Percentiles rank a stretch among this genome's conserved stretches.
phyloP scores from a whole-genome alignment of 2,797 vertebrate species.

The Nannoperca australis region DNA sequence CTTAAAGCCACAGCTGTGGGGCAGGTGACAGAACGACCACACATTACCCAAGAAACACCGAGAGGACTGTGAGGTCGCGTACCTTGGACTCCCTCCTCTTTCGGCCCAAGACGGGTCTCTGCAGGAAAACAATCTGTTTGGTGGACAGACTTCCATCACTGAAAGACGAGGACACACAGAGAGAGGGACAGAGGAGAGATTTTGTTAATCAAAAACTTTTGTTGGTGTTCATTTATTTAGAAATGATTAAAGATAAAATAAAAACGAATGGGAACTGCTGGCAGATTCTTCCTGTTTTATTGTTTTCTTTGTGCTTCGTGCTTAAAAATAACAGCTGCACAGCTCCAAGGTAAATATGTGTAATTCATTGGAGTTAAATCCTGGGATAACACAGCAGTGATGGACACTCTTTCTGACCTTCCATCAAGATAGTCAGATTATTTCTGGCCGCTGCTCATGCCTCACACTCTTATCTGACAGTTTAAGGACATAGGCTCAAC shows the following conservation, averaged over 20 bases:
- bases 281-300: slow-evolving; percentile 29
- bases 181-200: slow-evolving; percentile 16
- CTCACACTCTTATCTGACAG: slow-evolving; percentile 58
- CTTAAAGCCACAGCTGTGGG: slow-evolving; percentile 51
- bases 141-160: slow-evolving; percentile 96
- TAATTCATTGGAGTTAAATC: slow-evolving; percentile 9
- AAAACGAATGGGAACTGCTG: neutral
- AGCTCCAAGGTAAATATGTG: slow-evolving; percentile 10
- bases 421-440: slow-evolving; percentile 40
- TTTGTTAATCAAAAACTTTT: neutral
- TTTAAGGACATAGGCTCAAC: slow-evolving; percentile 38
- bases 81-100: slow-evolving; percentile 97
- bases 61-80: slow-evolving; percentile 66
- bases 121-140: slow-evolving; percentile 98
- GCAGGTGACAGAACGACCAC: slow-evolving; percentile 46
- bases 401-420: slow-evolving; percentile 17
- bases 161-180: slow-evolving; percentile 60
- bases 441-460: slow-evolving; percentile 21
- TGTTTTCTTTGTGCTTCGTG: slow-evolving; percentile 14
- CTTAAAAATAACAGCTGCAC: slow-evolving; percentile 2
- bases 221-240: slow-evolving; percentile 10
- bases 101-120: slow-evolving; percentile 93
- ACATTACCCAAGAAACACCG: slow-evolving; percentile 47
- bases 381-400: neutral
- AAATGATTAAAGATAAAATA: neutral